Evolutionary conservation across 2,797 vertebrate genomes (phyloP), one percentile per base, ranked within the genome.

Genomic region (Podarcis lilfordi): DNA sequence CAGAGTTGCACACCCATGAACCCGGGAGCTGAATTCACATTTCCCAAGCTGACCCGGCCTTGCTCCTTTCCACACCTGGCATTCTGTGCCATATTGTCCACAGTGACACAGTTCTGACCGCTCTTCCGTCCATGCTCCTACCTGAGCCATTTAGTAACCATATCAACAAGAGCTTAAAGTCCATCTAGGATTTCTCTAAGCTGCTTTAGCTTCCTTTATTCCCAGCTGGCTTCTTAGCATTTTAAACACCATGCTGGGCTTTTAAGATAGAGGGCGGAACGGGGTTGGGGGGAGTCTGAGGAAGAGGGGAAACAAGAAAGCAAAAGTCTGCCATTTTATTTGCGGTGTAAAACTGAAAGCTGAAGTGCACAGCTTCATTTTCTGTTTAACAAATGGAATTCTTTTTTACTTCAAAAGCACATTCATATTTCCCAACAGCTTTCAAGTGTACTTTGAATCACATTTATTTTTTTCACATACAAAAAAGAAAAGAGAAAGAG

Each of bases 391-490:
- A 95, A 97, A 97, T 95, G 96, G 95, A 94, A 95, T 90, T 92
- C 89, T 93, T 95, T 96, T 92, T 91, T 91, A 94, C 96, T 97
- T 97, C 96, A 97, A 97, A 97, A 96, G 87, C 93, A 69, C 96
- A 95, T 96, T 96, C 95, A 92, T 95, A 95, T 95, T 96, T 96
- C 92, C 96, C 95, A 90, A 95, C 92, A 96, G 96, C 95, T 95
- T 97, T 97, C 95, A 96, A 96, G 96, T 95, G 94, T 86, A 92
- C 94, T 96, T 95, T 96, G 96, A 96, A 96, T 96, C 71, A 86
- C 2, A 0, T 91, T 88, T 55, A 55, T 55, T 55, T 92, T 83
- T 83, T 86, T 82, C 75, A 79, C 37, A 35, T 50, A 74, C 69
- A 43, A 55, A 27, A 61, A 66, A 15, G 21, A 59, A 87, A 3